Evolutionary conservation across 2,888 invertebrate species (phyloP).

Genomic region (Lasioglossum leucozonium): DNA sequence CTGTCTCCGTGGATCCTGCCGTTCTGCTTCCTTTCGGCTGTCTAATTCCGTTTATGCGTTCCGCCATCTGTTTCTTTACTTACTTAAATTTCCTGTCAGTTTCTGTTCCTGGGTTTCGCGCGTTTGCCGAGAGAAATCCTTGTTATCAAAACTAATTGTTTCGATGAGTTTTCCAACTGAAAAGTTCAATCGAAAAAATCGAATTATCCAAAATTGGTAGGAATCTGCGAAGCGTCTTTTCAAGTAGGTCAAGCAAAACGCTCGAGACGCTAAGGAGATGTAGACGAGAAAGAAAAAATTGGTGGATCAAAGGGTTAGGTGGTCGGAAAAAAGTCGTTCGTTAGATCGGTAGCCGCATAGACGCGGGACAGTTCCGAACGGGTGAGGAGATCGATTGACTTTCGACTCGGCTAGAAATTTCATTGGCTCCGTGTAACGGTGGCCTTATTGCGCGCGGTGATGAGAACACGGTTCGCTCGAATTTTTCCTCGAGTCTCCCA

Average conservation of each 20-base stretch:
- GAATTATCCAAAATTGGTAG: background rate
- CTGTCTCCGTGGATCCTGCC: background rate
- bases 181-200: background rate
- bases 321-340: background rate
- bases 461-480: background rate
- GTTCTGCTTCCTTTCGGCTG: background rate
- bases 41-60: background rate
- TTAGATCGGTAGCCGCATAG: background rate
- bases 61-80: constrained; percentile 17
- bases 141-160: background rate
- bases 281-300: background rate
- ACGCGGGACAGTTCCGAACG: background rate
- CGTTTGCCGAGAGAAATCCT: background rate
- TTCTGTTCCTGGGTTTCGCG: background rate
- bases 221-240: background rate
- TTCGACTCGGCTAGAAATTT: background rate
- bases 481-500: background rate
- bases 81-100: constrained; percentile 9
- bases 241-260: no score
- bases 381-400: background rate
- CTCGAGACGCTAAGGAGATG: no score
- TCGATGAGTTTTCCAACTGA: background rate
- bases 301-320: background rate
- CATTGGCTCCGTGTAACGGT: background rate
- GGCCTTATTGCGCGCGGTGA: background rate